Conservation (phyloP, 2,113 vertebrate species). For the Tragelaphus imberbis region DNA sequence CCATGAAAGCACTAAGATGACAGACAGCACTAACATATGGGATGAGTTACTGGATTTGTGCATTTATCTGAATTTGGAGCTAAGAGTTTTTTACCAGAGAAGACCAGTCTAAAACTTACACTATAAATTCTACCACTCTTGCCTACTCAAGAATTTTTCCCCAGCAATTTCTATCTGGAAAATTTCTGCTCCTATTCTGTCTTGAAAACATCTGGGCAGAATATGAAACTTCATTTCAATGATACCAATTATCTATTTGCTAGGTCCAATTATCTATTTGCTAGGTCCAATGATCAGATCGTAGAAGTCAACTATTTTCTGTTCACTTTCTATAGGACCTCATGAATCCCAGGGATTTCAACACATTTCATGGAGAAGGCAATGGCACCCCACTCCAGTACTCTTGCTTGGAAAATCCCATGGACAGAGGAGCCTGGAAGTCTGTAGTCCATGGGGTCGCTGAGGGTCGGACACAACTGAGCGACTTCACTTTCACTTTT, state of each 20-base stretch:
- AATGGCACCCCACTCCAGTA: too few relatives aligned
- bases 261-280: not conserved
- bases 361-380: not conserved
- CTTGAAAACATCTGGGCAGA: not conserved
- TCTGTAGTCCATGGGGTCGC: too few relatives aligned
- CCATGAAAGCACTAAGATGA: not conserved
- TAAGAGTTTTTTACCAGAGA: not conserved
- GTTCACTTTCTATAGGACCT: not conserved
- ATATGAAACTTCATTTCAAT: not conserved
- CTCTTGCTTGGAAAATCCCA: too few relatives aligned
- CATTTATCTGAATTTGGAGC: not conserved
- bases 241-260: not conserved
- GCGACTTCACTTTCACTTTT: too few relatives aligned
- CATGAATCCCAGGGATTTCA: not conserved
- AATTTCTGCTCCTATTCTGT: not conserved
- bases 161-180: not conserved
- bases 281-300: not conserved
- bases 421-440: too few relatives aligned
- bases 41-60: not conserved
- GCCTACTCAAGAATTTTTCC: not conserved
- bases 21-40: not conserved
- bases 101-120: accelerated
- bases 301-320: not conserved
- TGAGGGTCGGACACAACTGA: too few relatives aligned
- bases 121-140: not conserved